phyloP scores from a whole-genome alignment of 2,888 invertebrate genomes.

The Pristionchus exspectatus region DNA sequence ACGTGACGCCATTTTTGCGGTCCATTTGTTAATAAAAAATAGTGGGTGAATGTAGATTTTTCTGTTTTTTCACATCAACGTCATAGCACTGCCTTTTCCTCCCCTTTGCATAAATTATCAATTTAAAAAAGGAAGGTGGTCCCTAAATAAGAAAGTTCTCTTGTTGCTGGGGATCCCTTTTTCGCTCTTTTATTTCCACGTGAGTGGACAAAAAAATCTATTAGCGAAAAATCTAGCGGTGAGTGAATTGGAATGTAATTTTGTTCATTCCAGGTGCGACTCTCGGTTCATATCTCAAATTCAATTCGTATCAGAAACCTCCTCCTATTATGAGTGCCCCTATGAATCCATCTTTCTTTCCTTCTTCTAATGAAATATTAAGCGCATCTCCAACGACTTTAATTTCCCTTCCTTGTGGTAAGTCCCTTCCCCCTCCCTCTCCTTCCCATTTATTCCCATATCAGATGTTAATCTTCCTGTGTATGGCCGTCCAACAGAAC shows the following conservation, averaged over 20 bases:
- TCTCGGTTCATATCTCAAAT: conserved; percentile 33
- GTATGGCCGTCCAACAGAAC: neutral
- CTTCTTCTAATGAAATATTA: neutral
- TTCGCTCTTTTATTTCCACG: too few species aligned
- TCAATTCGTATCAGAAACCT: conserved; percentile 42
- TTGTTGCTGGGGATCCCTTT: too few species aligned
- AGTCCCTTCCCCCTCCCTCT: neutral
- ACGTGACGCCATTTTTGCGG: too few species aligned
- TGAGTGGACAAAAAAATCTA: too few species aligned
- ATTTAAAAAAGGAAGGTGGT: too few species aligned
- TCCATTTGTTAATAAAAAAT: too few species aligned
- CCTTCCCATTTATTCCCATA: neutral
- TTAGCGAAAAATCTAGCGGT: too few species aligned
- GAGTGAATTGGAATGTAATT: neutral
- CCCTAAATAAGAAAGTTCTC: too few species aligned
- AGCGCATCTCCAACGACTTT: neutral
- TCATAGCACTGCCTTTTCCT: too few species aligned
- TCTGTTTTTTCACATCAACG: too few species aligned
- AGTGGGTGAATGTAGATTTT: too few species aligned
- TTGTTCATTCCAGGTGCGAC: conserved; percentile 9
- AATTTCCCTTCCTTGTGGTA: neutral
- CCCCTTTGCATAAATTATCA: too few species aligned
- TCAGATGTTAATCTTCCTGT: conserved; percentile 24
- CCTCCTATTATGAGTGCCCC: neutral
- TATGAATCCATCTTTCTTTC: neutral